Percentiles rank a stretch among this genome's conserved stretches.
Conservation (phyloP, 2,888 invertebrate species). For the Acronicta psi region DNA sequence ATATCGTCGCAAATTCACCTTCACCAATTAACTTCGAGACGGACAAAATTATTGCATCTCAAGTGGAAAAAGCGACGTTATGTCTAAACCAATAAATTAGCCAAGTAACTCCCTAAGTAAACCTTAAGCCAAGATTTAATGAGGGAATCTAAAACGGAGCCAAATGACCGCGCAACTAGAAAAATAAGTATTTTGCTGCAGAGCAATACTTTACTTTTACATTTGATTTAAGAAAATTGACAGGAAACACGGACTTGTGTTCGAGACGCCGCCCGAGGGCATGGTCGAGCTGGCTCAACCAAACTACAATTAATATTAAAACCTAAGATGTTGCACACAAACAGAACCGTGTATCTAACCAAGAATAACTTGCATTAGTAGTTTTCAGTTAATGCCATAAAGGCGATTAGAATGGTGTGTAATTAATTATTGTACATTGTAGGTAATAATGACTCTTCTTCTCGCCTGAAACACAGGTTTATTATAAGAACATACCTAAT, state of each 20-base stretch:
- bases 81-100: conserved; percentile 43
- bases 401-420: no score
- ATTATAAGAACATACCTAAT: no score
- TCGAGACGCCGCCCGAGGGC: conserved; percentile 39
- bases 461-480: no score
- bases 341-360: conserved; percentile 35
- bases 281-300: conserved; percentile 52
- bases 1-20: not conserved
- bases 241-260: conserved; percentile 59
- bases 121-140: conserved; percentile 53
- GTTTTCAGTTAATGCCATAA: not conserved
- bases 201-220: conserved; percentile 50
- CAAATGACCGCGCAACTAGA: conserved; percentile 42
- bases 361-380: not conserved
- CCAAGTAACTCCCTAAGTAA: conserved; percentile 49
- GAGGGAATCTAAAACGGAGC: conserved; percentile 45
- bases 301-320: conserved; percentile 69
- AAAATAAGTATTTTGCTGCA: conserved; percentile 25
- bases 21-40: conserved; percentile 11
- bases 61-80: conserved; percentile 16
- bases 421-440: no score
- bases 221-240: conserved; percentile 67
- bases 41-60: conserved; percentile 17
- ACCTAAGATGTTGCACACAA: conserved; percentile 43
- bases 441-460: no score